Evolutionary conservation across 2,888 invertebrate genomes (phyloP), one percentile per base, ranked within the genome.

Genomic region (Euplagia quadripunctaria): DNA sequence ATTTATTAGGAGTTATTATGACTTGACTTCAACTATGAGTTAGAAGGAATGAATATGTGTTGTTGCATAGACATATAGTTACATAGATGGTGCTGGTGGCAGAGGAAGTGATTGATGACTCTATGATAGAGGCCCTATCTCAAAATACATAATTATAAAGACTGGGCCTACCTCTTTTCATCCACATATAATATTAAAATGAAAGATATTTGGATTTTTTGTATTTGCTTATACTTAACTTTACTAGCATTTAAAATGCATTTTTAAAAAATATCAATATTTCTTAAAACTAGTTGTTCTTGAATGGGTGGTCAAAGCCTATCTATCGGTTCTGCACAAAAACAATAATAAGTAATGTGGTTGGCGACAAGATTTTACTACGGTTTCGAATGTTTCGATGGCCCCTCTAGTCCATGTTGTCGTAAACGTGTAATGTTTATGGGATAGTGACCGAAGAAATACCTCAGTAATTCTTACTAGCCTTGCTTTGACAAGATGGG

Each of bases 281-380:
- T 55, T 9, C 55, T 55, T 4, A 20, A 55, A 20, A 55, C 55
- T n/a, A 55, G n/a, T 64, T n/a, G 12, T n/a, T 1, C n/a, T n/a
- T 64, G 7, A 7, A 8, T 5, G 16, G 17, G 42, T 42, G 42
- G 17, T 17, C 42, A 64, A 64, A 42, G 42, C 17, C 16, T 42
- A 42, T 63, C n/a, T n/a, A 31, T 31, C 31, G 31, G 1, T 31
- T 31, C 11, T 43, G 16, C 16, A 42, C 17, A n/a, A 17, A 64
- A 17, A 41, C 41, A 41, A 11, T 43, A 64, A 64, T 31, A 31
- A 31, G 31, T n/a, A 64, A 43, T 43, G 17, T 64, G 8, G 9
- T 43, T 64, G 65, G 65, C 65, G 20, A 46, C n/a, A 49, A 65
- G 14, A 65, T 65, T 65, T 65, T 65, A 65, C 20, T 31, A 31